phyloP scores from a whole-genome alignment of 2,888 invertebrate genomes.

The Nipponacmea schrenckii region DNA sequence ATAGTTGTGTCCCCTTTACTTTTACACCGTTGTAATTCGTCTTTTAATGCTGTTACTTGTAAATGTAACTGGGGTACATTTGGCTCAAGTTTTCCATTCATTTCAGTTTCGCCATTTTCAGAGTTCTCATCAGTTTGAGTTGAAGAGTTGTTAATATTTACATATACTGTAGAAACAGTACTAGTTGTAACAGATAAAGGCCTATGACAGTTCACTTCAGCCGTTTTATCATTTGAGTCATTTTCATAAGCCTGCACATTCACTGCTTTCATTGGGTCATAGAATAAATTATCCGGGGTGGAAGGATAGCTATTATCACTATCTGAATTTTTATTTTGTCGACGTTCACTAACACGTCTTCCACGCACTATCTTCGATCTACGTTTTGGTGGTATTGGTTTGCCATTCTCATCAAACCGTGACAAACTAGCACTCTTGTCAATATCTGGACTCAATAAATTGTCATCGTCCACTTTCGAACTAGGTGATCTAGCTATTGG shows the following conservation, averaged over 20 bases:
- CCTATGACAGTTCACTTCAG: neutral
- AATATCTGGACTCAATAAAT: neutral
- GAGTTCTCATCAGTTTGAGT: neutral
- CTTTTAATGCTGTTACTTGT: slow-evolving; percentile 32
- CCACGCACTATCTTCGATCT: slow-evolving; percentile 23
- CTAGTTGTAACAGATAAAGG: neutral
- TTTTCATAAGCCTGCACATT: neutral
- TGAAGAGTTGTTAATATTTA: neutral
- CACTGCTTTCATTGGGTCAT: neutral
- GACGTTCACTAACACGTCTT: slow-evolving; percentile 14
- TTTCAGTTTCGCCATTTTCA: neutral
- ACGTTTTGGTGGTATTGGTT: slow-evolving; percentile 41
- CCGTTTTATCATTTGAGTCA: neutral
- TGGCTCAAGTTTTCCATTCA: slow-evolving; percentile 24
- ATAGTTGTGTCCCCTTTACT: slow-evolving; percentile 28
- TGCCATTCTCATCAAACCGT: slow-evolving; percentile 24
- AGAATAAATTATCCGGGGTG: neutral
- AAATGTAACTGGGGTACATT: slow-evolving; percentile 19
- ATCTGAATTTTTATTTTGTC: slow-evolving; percentile 8
- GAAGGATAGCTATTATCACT: slow-evolving; percentile 8
- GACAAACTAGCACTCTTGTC: neutral
- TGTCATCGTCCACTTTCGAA: neutral
- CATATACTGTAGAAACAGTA: neutral
- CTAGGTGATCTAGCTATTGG: neutral
- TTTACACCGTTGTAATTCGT: slow-evolving; percentile 32